A percentile compares a stretch with the other conserved stretches of the same genome.
Conservation (phyloP, 2,113 vertebrate genomes). For the Pseudois nayaur region DNA sequence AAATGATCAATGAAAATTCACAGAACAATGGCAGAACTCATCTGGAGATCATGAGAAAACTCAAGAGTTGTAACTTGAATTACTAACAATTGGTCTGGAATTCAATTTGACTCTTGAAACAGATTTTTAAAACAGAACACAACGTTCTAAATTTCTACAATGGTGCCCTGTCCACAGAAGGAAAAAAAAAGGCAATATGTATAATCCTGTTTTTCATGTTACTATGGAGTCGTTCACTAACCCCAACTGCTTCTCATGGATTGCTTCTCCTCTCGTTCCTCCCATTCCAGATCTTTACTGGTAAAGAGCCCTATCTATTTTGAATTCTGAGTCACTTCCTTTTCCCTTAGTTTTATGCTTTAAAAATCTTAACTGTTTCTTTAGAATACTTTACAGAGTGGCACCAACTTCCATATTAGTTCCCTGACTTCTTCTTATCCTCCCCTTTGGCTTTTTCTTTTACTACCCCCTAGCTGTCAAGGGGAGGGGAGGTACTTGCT, state of each 20-base stretch:
- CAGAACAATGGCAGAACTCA: not conserved
- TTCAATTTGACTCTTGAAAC: slow-evolving; percentile 14
- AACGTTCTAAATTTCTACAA: slow-evolving; percentile 31
- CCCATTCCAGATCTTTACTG: not conserved
- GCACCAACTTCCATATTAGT: not conserved
- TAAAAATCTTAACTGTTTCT: slow-evolving; percentile 6
- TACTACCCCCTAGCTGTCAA: not conserved
- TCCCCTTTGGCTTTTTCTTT: not conserved
- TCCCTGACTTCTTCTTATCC: not conserved
- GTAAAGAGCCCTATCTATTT: not conserved
- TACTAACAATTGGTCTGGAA: slow-evolving; percentile 4
- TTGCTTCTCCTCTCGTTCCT: accelerated
- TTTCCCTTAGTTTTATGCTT: not conserved
- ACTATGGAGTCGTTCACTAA: not conserved
- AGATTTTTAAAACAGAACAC: slow-evolving; percentile 12
- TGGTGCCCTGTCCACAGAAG: not conserved
- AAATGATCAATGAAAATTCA: slow-evolving; percentile 20
- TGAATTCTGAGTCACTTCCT: slow-evolving; percentile 73
- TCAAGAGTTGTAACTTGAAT: not conserved
- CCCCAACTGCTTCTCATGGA: not conserved
- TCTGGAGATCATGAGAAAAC: not conserved
- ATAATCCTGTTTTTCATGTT: not conserved
- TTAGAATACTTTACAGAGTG: not conserved
- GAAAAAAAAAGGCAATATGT: not conserved
- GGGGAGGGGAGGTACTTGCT: not conserved